Percentiles rank a stretch among this genome's conserved stretches.
phyloP scores from a whole-genome alignment of 2,888 invertebrate species.

The Nemapogon koenigi region DNA sequence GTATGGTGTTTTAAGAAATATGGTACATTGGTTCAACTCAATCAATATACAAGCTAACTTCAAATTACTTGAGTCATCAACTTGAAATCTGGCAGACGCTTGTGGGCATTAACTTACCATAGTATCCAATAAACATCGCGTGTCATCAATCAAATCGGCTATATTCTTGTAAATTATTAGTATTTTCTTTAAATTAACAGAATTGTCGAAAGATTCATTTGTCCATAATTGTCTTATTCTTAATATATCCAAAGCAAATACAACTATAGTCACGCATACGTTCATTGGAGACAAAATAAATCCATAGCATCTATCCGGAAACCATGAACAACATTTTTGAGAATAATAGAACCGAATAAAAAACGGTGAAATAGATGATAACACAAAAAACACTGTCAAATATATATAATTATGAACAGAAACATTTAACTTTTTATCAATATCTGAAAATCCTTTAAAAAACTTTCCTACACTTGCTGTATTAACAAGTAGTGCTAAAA shows the following conservation, averaged over 20 bases:
- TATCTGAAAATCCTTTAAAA: background rate
- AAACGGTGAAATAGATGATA: background rate
- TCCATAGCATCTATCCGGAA: background rate
- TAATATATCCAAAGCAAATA: no score
- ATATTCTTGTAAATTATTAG: background rate
- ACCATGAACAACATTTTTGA: background rate
- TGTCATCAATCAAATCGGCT: constrained; percentile 2
- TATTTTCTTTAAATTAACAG: background rate
- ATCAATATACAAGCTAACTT: no score
- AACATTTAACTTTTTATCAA: constrained; percentile 1
- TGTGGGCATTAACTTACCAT: constrained; percentile 8
- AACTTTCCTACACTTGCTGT: background rate
- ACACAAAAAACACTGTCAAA: background rate
- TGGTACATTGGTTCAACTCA: no score
- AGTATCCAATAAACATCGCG: background rate
- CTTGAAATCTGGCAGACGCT: no score
- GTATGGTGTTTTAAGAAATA: no score
- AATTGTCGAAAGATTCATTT: background rate
- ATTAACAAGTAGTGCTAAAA: background rate
- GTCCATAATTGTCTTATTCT: constrained; percentile 3
- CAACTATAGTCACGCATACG: no score
- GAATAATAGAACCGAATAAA: background rate
- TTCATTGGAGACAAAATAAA: no score
- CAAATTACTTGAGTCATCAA: no score
- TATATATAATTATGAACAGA: background rate